A percentile compares a stretch with the other conserved stretches of the same genome.
Conservation (phyloP, 2,113 vertebrate species). For the Vulpes vulpes region DNA sequence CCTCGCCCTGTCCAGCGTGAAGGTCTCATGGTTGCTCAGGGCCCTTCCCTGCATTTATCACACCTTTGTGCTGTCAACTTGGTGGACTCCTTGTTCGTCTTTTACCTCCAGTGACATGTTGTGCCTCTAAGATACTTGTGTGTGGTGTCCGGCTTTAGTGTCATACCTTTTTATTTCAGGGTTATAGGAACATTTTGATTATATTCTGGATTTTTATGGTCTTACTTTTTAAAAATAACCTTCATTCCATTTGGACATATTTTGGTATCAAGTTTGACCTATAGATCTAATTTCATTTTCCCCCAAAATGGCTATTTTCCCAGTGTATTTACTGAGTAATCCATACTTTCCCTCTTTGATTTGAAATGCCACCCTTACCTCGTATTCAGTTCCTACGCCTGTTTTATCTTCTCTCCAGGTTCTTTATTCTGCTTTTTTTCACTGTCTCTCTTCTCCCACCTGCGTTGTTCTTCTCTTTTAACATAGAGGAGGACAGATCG, state of each 20-base stretch:
- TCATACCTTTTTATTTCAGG: not conserved
- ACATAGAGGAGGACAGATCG: too few relatives aligned
- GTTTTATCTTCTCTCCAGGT: not conserved
- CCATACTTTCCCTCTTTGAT: not conserved
- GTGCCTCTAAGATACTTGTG: not conserved
- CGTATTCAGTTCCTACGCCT: not conserved
- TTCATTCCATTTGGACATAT: not conserved
- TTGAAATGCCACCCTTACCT: not conserved
- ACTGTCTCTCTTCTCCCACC: rapidly evolving
- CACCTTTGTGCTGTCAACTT: not conserved
- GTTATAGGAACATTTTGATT: not conserved
- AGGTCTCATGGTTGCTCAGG: too few relatives aligned
- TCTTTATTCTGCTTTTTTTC: not conserved
- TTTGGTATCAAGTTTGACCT: not conserved
- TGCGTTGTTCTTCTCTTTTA: not conserved
- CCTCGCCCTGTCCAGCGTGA: not conserved
- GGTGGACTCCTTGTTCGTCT: not conserved
- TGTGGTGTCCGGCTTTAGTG: not conserved
- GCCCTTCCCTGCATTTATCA: not conserved
- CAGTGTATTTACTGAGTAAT: not conserved
- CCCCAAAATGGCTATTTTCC: not conserved
- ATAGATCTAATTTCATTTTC: not conserved
- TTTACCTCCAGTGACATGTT: not conserved
- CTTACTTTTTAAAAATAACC: not conserved
- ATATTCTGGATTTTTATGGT: not conserved